Conservation (phyloP, 2,797 vertebrate species). For the Cryptoprocta ferox region DNA sequence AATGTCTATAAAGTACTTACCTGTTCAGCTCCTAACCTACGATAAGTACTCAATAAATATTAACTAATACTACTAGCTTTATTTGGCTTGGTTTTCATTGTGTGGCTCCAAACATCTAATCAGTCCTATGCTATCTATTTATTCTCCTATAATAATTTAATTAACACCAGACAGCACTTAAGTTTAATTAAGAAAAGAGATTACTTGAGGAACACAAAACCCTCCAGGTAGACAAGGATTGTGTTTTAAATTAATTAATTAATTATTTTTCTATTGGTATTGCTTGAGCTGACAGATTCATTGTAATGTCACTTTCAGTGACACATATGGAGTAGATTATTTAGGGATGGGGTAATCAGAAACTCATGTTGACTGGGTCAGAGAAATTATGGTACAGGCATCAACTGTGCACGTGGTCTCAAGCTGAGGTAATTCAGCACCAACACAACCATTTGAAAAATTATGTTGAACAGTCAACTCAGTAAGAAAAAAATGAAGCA, state of each 20-base stretch:
- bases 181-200: slow-evolving; percentile 13
- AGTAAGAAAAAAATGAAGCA: background rate
- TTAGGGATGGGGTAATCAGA: background rate
- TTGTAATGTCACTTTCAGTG: background rate
- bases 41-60: background rate
- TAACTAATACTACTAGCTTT: background rate
- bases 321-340: background rate
- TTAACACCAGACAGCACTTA: background rate
- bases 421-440: background rate
- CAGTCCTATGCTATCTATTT: background rate
- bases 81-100: background rate
- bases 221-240: background rate
- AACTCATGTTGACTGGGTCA: background rate
- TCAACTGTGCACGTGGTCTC: background rate
- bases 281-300: background rate
- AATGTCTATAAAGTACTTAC: background rate
- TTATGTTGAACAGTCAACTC: background rate
- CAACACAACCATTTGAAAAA: background rate
- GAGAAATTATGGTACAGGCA: background rate
- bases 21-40: background rate
- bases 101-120: background rate
- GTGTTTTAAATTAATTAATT: too few species aligned
- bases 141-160: slow-evolving; percentile 12
- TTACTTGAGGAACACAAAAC: background rate
- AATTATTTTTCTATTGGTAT: background rate